These are phyloP conservation scores for Bimastos eiseni DNA, from an alignment of 2,888 invertebrate genomes.

Conservation along the genomic window DNA sequence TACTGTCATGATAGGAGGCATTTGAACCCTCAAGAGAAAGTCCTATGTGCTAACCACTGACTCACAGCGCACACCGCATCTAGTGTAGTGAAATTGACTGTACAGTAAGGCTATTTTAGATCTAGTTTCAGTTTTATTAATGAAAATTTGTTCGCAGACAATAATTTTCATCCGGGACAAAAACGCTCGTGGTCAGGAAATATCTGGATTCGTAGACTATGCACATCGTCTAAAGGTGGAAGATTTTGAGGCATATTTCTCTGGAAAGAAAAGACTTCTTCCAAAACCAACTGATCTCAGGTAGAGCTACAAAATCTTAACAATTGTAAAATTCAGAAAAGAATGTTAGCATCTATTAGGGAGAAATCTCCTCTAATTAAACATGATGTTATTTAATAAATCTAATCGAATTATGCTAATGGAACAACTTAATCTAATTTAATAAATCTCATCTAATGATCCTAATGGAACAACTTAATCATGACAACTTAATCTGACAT, in stretches of 20 bases:
- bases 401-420: not conserved
- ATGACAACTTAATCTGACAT: not conserved
- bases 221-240: constrained; percentile 72
- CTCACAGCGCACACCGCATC: not conserved
- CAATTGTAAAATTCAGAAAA: not conserved
- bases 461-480: too few relatives aligned
- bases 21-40: not conserved
- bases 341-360: not conserved
- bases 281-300: constrained; percentile 75
- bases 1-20: not conserved
- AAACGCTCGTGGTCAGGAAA: constrained; percentile 74
- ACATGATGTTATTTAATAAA: not conserved
- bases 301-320: constrained; percentile 54
- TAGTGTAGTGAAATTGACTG: not conserved
- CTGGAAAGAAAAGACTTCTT: constrained; percentile 69
- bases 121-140: constrained; percentile 20
- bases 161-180: constrained; percentile 78
- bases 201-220: constrained; percentile 85
- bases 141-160: constrained; percentile 52
- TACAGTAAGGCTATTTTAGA: not conserved
- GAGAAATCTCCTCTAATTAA: not conserved
- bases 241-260: constrained; percentile 78
- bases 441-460: too few relatives aligned
- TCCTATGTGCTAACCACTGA: not conserved
- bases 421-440: too few relatives aligned